phyloP scores from a whole-genome alignment of 2,888 invertebrate species.

The Athrips mouffetella region DNA sequence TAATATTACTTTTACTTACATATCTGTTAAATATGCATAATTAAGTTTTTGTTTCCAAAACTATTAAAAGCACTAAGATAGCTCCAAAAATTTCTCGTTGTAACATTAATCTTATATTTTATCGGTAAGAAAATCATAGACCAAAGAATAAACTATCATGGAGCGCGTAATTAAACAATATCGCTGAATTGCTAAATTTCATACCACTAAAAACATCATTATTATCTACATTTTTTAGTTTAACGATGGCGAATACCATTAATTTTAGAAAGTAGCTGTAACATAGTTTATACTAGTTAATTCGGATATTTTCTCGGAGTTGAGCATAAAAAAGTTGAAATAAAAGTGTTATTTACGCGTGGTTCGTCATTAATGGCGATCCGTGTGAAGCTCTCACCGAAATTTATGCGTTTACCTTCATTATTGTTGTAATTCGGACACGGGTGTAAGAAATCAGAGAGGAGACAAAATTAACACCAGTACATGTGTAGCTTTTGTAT shows the following conservation, averaged over 20 bases:
- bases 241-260: conserved; percentile 5
- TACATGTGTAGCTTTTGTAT: no score
- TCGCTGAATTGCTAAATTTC: conserved; percentile 9
- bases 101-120: not conserved
- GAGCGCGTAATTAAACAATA: conserved; percentile 1
- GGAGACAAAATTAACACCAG: conserved; percentile 3
- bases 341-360: conserved; percentile 22
- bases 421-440: conserved; percentile 24
- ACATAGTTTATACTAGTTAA: conserved; percentile 1
- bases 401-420: conserved; percentile 28
- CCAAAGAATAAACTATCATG: conserved; percentile 1
- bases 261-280: conserved; percentile 12
- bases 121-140: conserved; percentile 2
- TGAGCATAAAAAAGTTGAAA: conserved; percentile 5
- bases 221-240: conserved; percentile 6
- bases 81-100: not conserved
- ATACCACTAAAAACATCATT: conserved; percentile 6
- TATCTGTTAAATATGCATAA: not conserved
- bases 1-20: not conserved
- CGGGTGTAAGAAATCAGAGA: not conserved
- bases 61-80: not conserved
- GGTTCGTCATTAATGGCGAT: conserved; percentile 22
- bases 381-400: conserved; percentile 24
- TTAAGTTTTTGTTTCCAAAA: not conserved
- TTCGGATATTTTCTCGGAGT: conserved; percentile 4